phyloP scores from a whole-genome alignment of 2,888 invertebrate genomes.

The Cephus nigrinus region DNA sequence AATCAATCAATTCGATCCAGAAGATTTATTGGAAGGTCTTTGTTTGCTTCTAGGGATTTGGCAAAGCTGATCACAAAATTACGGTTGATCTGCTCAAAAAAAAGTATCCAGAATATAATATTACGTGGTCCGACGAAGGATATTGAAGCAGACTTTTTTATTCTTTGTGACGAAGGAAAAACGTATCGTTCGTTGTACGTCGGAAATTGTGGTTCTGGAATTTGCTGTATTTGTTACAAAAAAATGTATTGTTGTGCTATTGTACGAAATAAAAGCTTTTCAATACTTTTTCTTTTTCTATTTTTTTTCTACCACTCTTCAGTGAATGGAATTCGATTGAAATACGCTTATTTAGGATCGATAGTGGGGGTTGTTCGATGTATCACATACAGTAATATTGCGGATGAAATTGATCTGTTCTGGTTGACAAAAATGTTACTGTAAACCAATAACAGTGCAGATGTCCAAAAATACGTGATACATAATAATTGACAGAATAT shows the following conservation, averaged over 20 bases:
- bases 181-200: not conserved
- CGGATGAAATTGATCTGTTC: not conserved
- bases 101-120: conserved; percentile 78
- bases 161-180: not conserved
- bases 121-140: conserved; percentile 88
- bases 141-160: conserved; percentile 64
- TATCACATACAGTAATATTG: not conserved
- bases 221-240: not conserved
- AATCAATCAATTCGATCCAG: not conserved
- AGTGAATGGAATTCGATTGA: not conserved
- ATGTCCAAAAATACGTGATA: too few species aligned
- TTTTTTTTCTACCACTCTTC: not conserved
- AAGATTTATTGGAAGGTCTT: not conserved
- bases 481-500: not conserved
- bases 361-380: not conserved
- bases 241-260: not conserved
- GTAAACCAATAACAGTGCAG: not conserved
- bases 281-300: not conserved
- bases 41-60: conserved; percentile 75
- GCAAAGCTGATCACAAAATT: conserved; percentile 88
- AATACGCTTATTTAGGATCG: not conserved
- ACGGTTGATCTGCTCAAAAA: conserved; percentile 81
- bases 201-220: not conserved
- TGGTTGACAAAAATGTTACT: not conserved
- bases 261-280: not conserved